phyloP scores from a whole-genome alignment of 2,888 invertebrate species.

The Netelia virgata region DNA sequence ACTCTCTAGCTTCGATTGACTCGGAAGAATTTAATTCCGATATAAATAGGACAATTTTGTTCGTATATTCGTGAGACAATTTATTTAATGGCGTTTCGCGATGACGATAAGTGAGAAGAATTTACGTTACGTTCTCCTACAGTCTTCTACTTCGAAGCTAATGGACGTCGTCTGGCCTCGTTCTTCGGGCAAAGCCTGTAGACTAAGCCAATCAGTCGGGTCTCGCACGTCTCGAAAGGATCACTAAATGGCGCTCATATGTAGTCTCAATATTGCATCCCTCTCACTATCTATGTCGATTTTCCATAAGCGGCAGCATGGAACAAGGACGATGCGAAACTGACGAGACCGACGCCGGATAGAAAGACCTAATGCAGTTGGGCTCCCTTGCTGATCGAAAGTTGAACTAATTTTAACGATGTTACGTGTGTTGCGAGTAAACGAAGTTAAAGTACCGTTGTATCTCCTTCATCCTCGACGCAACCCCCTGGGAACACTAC shows the following conservation, averaged over 20 bases:
- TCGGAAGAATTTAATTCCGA: background rate
- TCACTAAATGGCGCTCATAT: constrained; percentile 34
- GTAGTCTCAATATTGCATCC: constrained; percentile 46
- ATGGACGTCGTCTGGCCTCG: constrained; percentile 15
- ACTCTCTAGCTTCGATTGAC: background rate
- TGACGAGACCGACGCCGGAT: constrained; percentile 45
- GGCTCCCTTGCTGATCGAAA: constrained; percentile 62
- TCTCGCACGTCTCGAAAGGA: constrained; percentile 36
- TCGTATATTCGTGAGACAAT: too few species aligned
- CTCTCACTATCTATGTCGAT: constrained; percentile 13
- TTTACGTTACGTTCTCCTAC: background rate
- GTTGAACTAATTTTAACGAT: constrained; percentile 70
- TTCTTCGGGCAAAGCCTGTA: constrained; percentile 23
- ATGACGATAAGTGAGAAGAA: background rate
- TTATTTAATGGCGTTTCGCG: background rate
- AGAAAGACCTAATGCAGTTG: constrained; percentile 37
- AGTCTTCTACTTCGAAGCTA: constrained; percentile 22
- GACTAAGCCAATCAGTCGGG: constrained; percentile 23
- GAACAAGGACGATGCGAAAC: constrained; percentile 51
- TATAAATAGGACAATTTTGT: background rate
- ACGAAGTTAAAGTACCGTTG: constrained; percentile 60
- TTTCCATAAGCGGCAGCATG: constrained; percentile 17
- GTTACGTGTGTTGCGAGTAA: constrained; percentile 66
- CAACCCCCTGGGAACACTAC: background rate
- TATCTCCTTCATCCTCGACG: constrained; percentile 5